A percentile compares a stretch with the other conserved stretches of the same genome.
phyloP scores from a whole-genome alignment of 2,888 invertebrate species.

The Sphaerophoria taeniata region DNA sequence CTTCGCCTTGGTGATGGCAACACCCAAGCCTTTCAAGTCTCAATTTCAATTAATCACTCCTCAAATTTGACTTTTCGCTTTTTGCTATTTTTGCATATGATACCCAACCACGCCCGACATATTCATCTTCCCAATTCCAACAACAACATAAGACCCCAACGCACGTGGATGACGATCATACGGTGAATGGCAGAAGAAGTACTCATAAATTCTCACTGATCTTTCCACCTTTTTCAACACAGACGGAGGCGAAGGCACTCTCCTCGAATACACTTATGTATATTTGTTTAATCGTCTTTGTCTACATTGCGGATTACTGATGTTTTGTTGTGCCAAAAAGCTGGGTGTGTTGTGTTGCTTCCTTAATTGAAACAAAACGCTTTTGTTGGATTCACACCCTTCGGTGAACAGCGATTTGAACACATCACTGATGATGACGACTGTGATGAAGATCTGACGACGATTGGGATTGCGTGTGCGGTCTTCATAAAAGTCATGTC shows the following conservation, averaged over 20 bases:
- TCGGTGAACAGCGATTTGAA: conserved; percentile 3
- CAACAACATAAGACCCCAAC: not conserved
- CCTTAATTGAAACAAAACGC: conserved; percentile 73
- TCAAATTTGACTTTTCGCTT: conserved; percentile 37
- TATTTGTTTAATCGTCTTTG: conserved; percentile 27
- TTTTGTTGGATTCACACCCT: conserved; percentile 68
- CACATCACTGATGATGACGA: conserved; percentile 33
- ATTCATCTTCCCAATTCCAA: conserved; percentile 42
- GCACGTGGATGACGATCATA: not conserved
- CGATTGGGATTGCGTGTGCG: conserved; percentile 14
- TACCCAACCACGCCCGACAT: conserved; percentile 57
- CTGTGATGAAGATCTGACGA: conserved; percentile 50
- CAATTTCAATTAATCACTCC: conserved; percentile 72
- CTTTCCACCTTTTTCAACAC: conserved; percentile 25
- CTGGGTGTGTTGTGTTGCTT: conserved; percentile 65
- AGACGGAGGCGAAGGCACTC: too few species aligned
- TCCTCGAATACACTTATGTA: not conserved
- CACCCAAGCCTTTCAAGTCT: conserved; percentile 65
- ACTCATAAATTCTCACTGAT: conserved; percentile 29
- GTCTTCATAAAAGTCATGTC: conserved; percentile 60
- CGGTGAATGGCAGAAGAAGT: conserved; percentile 13
- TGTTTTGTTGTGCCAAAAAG: conserved; percentile 38
- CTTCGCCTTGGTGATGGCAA: conserved; percentile 1
- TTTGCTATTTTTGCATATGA: conserved; percentile 20
- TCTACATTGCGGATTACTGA: conserved; percentile 37